These are phyloP conservation scores for Coregonus sp. DNA, from an alignment of 2,797 vertebrate species.

Conservation along the genomic window DNA sequence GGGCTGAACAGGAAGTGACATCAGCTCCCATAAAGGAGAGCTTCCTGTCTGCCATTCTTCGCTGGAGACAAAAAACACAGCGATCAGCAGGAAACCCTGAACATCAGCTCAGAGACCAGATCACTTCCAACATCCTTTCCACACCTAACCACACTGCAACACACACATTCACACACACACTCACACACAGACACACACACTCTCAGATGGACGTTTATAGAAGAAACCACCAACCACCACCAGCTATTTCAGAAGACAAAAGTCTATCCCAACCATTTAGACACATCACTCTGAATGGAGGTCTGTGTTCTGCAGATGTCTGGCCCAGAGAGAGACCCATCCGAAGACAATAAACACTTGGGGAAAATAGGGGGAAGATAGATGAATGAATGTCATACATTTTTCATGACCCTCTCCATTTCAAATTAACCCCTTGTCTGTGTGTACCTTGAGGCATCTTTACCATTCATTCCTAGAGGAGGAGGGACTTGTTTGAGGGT, in stretches of 20 bases:
- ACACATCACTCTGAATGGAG: background rate
- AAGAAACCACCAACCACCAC: too few species aligned
- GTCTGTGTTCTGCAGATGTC: background rate
- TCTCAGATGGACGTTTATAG: too few species aligned
- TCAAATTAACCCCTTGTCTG: background rate
- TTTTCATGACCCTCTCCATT: background rate
- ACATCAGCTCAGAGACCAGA: background rate
- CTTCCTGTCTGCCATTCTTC: constrained; percentile 41
- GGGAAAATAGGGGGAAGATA: background rate
- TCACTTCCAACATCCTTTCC: constrained; percentile 3
- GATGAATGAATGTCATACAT: background rate
- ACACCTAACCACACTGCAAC: background rate
- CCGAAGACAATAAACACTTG: background rate
- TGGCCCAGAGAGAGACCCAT: background rate
- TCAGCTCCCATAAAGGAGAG: constrained; percentile 43
- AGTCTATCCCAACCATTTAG: background rate
- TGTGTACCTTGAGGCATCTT: constrained; percentile 31
- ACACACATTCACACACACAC: background rate
- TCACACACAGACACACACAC: background rate
- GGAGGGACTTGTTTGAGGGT: background rate
- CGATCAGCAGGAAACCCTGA: constrained; percentile 2
- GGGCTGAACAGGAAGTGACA: constrained; percentile 44
- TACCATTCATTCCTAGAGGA: constrained; percentile 29
- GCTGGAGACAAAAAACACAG: constrained; percentile 34
- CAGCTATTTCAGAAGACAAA: too few species aligned